Base-by-base conservation (phyloP, 2,888 invertebrate species). In the Cephonodes hylas region DNA sequence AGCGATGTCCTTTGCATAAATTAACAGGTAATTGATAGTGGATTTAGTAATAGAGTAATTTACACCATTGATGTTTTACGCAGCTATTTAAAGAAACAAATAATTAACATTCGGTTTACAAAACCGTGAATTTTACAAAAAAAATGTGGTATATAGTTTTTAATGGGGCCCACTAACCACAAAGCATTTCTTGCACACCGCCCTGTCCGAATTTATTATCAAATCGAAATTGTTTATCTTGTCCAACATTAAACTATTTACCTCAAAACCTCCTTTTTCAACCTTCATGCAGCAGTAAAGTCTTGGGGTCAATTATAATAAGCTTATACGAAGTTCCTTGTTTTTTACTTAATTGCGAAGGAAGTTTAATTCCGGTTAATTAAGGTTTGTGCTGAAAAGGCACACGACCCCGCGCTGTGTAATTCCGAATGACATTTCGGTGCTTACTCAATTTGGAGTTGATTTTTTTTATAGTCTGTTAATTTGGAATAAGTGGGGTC, bases 331-430 rank as follows among this genome's bases (percentile, higher is more conserved):
- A 53, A 53, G 53, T 53, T 53, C 18, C 15, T 44, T 44, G 5
- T 53, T 53, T 48, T 27, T 53, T 38, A 31, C 18, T 53, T 53
- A 31, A 31, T 53, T 31, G 15, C 15, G 18, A 10, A 53, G 53
- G 53, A 53, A 31, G 31, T 53, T 53, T 53, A 53, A 53, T 31
- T 53, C 53, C 8, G 31, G 44, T 53, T 53, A 31, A 53, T 53
- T 31, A 31, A 53, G 31, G 10, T 45, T 22, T 1, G 18, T 42
- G 15, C 18, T 1, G 20, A 31, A 53, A 53, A 18, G 53, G 27
- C 53, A 10, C 10, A 18, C 38, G 18, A 27, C 53, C 5, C n/a
- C 31, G 53, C 27, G 31, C 27, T 18, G 27, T 31, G 31, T 53
- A 53, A 53, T 53, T 31, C 10, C 15, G 18, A 53, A 53, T 53